Evolutionary conservation across 2,113 vertebrate species (phyloP), one percentile per base, ranked within the genome.

Genomic region (Ellobius talpinus): DNA sequence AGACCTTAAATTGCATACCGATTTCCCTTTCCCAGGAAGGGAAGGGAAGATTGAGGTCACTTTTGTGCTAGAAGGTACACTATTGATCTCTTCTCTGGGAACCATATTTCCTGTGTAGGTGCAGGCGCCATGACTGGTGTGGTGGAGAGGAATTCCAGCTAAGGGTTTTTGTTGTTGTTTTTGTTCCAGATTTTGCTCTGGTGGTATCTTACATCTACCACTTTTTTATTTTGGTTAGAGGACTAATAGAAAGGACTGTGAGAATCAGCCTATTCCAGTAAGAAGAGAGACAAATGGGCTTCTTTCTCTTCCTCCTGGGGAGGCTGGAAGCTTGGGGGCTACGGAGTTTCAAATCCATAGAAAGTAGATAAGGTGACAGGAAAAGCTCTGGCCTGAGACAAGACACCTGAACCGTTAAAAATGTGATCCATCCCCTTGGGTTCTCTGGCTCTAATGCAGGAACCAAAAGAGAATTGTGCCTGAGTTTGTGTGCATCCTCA

Each of bases 221-320:
- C 29, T 39, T 91, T 87, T 93, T 93, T 93, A 14, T 29, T 72
- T 45, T 76, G 4, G 87, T 47, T 70, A 39, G 19, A 47, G 39
- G 23, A 42, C 31, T 91, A 52, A n/a, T 70, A 73, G 78, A 93
- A 89, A 68, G 52, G 36, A 17, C 45, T 47, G 4, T 39, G 52
- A 93, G 58, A 86, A 26, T 31, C 5, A 76, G 55, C 61, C 52
- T 94, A 47, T 94, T 47, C 39, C 76, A 13, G 65, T 42, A 89
- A 55, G 24, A 93, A 87, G 78, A 89, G 50, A 94, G 88, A 78
- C n/a, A 93, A 42, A 93, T 77, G 26, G 39, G 4, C 10, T 93
- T 88, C 42, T 77, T 70, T 94, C 61, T 74, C 17, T 82, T 26
- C 1, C 45, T 4, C 3, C 5, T 16, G 2, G 24, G 0, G 10